Evolutionary conservation across 2,888 invertebrate species (phyloP), one percentile per base, ranked within the genome.

Genomic region (Sphaerophoria rueppellii): DNA sequence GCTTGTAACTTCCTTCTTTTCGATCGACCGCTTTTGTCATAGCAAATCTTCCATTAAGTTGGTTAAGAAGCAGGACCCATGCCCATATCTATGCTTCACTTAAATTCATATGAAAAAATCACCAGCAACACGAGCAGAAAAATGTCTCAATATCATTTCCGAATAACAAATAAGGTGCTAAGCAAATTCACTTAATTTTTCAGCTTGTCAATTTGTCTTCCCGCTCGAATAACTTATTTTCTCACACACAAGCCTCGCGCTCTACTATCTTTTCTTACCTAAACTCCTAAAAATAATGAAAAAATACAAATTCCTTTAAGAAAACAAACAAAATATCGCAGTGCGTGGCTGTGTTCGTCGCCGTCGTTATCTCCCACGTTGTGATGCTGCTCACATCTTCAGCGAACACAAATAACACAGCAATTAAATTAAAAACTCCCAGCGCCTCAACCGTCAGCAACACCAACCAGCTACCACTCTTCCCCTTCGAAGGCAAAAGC

Each of bases 351-450:
- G 1, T 2, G 24, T 24, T 24, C 50, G 71, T 73, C 54, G 61
- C 80, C 9, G 43, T 43, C 60, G 82, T 74, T 81, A 81, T 85
- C 85, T 85, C 81, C 85, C 85, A 85, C 85, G 81, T 85, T 60
- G 85, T 32, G 58, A 69, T 43, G 61, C 69, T 77, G 76, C 81
- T 60, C 73, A 67, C 67, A 81, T 65, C 71, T 65, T 37, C 83
- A 80, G 67, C 61, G 70, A 83, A 81, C 85, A 85, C 81, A 85
- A 81, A 85, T 85, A 85, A 85, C 85, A 85, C 63, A 70, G 85
- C 85, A 85, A 85, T 85, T 85, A 85, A 85, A 85, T 85, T 85
- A 81, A 85, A 24, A 85, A 75, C 79, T 79, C 58, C 54, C 79
- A 73, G 52, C 60, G 16, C n/a, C 50, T 35, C n/a, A 16, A 24